Evolutionary conservation across 2,888 invertebrate species (phyloP).

Genomic region (Trypoxylon attenuatum): DNA sequence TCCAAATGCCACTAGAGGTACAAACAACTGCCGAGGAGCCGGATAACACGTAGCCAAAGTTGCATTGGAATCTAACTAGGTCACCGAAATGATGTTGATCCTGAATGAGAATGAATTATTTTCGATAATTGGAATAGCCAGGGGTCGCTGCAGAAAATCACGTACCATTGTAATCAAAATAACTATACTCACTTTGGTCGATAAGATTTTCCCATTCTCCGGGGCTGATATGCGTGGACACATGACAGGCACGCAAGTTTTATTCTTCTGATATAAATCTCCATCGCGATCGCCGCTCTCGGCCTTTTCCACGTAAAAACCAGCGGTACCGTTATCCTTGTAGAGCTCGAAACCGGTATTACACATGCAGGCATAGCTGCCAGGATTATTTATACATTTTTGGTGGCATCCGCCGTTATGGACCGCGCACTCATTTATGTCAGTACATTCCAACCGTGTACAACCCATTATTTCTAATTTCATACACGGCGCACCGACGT

Average conservation of each 20-base stretch:
- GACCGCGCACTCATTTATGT: slow-evolving; percentile 90
- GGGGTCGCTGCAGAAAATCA: not conserved
- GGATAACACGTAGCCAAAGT: slow-evolving; percentile 94
- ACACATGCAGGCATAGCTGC: slow-evolving; percentile 91
- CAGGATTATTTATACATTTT: slow-evolving; percentile 92
- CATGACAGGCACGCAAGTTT: slow-evolving; percentile 96
- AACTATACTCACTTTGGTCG: slow-evolving; percentile 79
- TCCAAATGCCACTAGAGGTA: slow-evolving; percentile 94
- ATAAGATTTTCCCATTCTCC: slow-evolving; percentile 89
- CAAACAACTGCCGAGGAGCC: slow-evolving; percentile 91
- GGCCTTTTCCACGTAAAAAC: slow-evolving; percentile 84
- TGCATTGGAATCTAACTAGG: slow-evolving; percentile 92
- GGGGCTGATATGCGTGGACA: slow-evolving; percentile 86
- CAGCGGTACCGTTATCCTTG: slow-evolving; percentile 91
- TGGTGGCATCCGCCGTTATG: slow-evolving; percentile 95
- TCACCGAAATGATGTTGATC: slow-evolving; percentile 92
- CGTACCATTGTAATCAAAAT: not conserved
- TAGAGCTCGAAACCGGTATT: slow-evolving; percentile 95
- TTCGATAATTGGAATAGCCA: not conserved
- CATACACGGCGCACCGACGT: slow-evolving; percentile 90
- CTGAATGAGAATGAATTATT: slow-evolving; percentile 56
- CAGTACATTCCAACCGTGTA: slow-evolving; percentile 90
- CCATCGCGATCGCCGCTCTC: slow-evolving; percentile 93
- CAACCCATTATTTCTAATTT: slow-evolving; percentile 95
- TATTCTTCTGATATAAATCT: slow-evolving; percentile 91